Evolutionary conservation across 2,113 vertebrate species (phyloP).

Genomic region (Upupa epops): DNA sequence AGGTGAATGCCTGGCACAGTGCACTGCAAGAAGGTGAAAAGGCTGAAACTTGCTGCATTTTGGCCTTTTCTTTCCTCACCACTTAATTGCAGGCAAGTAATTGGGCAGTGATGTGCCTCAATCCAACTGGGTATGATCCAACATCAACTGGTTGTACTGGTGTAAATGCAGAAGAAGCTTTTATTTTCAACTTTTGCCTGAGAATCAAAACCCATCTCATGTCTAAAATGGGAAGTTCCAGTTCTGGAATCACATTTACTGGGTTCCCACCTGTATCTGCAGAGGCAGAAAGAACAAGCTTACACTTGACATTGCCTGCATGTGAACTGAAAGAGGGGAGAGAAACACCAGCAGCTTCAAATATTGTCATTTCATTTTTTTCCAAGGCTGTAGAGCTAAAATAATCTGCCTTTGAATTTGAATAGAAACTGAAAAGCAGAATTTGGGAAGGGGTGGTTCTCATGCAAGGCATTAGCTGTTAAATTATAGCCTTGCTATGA

Average conservation of each 20-base stretch:
- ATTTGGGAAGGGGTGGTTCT: slow-evolving; percentile 52
- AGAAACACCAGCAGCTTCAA: slow-evolving; percentile 44
- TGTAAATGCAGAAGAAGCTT: neutral
- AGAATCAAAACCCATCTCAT: neutral
- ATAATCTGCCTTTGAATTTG: slow-evolving; percentile 76
- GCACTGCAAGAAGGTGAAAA: neutral
- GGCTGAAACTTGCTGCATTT: neutral
- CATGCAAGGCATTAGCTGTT: slow-evolving; percentile 67
- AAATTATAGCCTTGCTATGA: slow-evolving; percentile 71
- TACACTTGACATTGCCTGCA: neutral
- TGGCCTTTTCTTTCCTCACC: neutral
- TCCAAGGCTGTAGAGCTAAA: slow-evolving; percentile 65
- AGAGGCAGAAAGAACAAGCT: slow-evolving; percentile 12
- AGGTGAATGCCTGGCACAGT: neutral
- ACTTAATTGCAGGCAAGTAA: neutral
- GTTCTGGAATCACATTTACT: neutral
- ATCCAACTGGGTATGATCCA: neutral
- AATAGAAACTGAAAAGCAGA: slow-evolving; percentile 71
- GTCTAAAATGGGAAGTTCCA: neutral
- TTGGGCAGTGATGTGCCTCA: neutral
- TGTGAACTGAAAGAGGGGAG: neutral
- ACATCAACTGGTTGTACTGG: neutral
- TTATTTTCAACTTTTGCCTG: neutral
- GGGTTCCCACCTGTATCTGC: neutral
- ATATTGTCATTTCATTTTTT: slow-evolving; percentile 68